Base-by-base conservation (phyloP, 2,888 invertebrate species). In the Lepetodrilus schrolli region DNA sequence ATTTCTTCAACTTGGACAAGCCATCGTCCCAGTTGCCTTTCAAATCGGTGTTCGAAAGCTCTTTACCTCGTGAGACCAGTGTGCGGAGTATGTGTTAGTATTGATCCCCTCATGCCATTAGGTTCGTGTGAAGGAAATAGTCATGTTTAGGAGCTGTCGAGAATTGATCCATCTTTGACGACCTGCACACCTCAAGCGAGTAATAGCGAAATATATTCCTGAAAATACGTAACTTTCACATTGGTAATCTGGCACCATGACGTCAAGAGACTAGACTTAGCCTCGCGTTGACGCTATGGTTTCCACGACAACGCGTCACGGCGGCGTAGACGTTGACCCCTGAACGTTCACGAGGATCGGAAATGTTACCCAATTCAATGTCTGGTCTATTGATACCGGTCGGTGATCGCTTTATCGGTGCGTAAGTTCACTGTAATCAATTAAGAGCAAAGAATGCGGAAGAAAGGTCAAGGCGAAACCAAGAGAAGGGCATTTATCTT, bases 1-100 rank as follows among this genome's bases (percentile, higher is more conserved):
- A 58, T 58, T 58, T 58, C 26, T 58, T 30, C 34, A 58, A 58
- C 58, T 58, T 30, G 34, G 30, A 58, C 30, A 58, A 58, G 34
- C 30, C 34, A 17, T 17, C 30, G 17, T 58, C 58, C 58, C 58
- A 58, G 34, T 30, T 23, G 58, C 13, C 17, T n/a, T 30, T 17
- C 30, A 58, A 58, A 30, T 58, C 20, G 58, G 13, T 58, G 58
- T 17, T 30, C n/a, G 58, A 30, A 30, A 34, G 17, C 34, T 17
- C 34, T 23, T 30, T 26, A 58, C 30, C 58, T 58, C 30, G 26
- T n/a, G 58, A 17, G 34, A 23, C 30, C 58, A 30, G 30, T 58
- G 58, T 58, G n/a, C 30, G 30, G 58, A 58, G 58, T 30, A 17
- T 30, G 30, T n/a, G 58, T 30, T 4, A 30, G 34, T 58, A 58